Evolutionary conservation across 2,797 vertebrate species (phyloP), one percentile per base, ranked within the genome.

Genomic region (Onychomys torridus): DNA sequence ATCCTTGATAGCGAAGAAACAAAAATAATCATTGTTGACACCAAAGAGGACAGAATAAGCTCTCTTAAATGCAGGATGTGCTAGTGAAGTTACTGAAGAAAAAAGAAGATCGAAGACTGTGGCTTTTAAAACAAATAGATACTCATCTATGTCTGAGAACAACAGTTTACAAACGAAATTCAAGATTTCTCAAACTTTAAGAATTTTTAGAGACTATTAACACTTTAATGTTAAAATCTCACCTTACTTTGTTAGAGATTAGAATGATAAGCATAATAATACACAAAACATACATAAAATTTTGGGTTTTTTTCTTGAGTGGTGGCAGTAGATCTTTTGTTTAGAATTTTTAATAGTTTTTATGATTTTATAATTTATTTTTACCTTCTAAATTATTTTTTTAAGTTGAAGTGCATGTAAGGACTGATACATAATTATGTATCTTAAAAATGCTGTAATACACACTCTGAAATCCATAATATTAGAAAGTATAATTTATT

Each of bases 41-140:
- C 8, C 8, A 23, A 79, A 34, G 61, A 19, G 4, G 11, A 21
- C 25, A 0, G 83, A 79, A 93, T 55, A 91, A 19, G 34, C 67
- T 97, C 63, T 97, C 95, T 61, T 77, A 77, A 90, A 91, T 73
- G 84, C 16, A 94, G 37, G 3, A 27, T 55, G 63, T 89, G 46
- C 46, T 21, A 63, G 1, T 79, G 94, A 92, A 59, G 4, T 61
- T 46, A 84, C 61, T 75, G 55, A 93, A 65, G 40, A 77, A 71
- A 5, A 93, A n/a, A 25, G 67, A n/a, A 96, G 65, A 98, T 96
- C 5, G 14, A 25, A 29, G 25, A 29, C 0, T 40, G 12, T 27
- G 21, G 7, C 78, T 27, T n/a, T 37, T 55, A 27, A 37, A 25
- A 81, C 55, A 57, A 57, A 37, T 3, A 0, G 19, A 6, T 37